Conservation (phyloP, 2,797 vertebrate genomes). For the Hydrocynus forskahlii region DNA sequence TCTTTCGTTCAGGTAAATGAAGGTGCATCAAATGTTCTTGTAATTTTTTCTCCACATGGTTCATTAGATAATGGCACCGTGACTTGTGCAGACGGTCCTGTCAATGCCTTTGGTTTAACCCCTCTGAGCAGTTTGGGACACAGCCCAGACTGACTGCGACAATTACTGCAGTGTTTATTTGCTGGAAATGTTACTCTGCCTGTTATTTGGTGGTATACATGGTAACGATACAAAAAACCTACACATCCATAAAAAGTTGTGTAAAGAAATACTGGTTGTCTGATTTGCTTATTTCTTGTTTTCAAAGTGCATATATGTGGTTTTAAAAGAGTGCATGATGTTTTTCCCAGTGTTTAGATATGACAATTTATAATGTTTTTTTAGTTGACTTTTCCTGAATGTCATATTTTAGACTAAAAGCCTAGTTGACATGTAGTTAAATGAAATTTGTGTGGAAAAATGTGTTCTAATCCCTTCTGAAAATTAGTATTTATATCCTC, state of each 20-base stretch:
- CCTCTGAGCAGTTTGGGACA: conserved; percentile 25
- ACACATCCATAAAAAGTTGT: too few species aligned
- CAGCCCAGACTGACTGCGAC: conserved; percentile 19
- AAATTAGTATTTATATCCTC: conserved; percentile 56
- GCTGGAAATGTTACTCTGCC: conserved; percentile 28
- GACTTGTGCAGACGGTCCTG: not conserved
- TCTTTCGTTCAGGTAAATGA: conserved; percentile 22
- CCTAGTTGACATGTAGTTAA: conserved; percentile 39
- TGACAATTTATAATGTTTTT: conserved; percentile 2
- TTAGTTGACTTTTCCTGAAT: conserved; percentile 13
- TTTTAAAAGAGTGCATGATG: not conserved
- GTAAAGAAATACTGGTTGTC: not conserved
- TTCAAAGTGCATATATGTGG: not conserved
- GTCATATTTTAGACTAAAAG: conserved; percentile 35
- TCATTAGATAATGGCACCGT: not conserved
- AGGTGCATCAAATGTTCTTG: not conserved
- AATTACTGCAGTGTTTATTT: conserved; percentile 29
- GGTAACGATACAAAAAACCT: not conserved
- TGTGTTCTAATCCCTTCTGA: conserved; percentile 52
- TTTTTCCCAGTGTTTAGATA: not conserved
- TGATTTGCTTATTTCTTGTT: too few species aligned
- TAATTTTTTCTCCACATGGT: not conserved
- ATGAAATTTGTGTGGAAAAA: conserved; percentile 49
- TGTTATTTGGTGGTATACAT: conserved; percentile 13
- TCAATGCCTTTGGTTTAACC: conserved; percentile 7